A percentile compares a stretch with the other conserved stretches of the same genome.
Conservation (phyloP, 2,888 invertebrate species). For the Cephus sareptanus region DNA sequence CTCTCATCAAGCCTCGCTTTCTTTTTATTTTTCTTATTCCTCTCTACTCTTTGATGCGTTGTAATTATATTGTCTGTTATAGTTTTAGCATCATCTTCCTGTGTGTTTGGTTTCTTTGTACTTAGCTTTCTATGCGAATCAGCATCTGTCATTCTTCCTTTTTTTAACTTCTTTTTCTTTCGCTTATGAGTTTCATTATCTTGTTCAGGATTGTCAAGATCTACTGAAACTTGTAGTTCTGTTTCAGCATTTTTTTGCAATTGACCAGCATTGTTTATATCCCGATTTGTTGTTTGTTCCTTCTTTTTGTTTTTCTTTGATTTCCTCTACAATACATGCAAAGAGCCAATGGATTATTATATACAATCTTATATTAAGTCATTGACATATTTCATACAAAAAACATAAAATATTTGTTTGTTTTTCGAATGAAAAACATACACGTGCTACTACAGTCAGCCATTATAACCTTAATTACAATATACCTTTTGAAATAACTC, state of each 20-base stretch:
- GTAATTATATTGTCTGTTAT: background rate
- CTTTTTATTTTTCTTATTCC: background rate
- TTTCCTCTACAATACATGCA: background rate
- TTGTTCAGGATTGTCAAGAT: background rate
- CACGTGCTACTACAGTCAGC: background rate
- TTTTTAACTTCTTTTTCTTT: slow-evolving; percentile 16
- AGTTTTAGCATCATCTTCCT: background rate
- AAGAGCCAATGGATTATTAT: background rate
- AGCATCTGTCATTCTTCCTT: slow-evolving; percentile 6
- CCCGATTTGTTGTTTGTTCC: background rate
- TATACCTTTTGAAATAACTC: slow-evolving; percentile 34
- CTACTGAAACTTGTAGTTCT: background rate
- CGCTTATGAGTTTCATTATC: background rate
- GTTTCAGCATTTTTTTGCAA: background rate
- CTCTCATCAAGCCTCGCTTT: background rate
- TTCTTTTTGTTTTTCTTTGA: slow-evolving; percentile 7
- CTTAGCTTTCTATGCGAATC: background rate
- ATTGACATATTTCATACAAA: background rate
- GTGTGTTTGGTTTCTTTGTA: background rate
- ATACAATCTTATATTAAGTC: background rate
- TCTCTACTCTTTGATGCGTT: background rate
- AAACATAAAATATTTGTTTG: background rate
- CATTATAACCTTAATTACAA: slow-evolving; percentile 20
- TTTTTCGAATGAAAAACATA: background rate
- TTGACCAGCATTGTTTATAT: background rate